Base-by-base conservation (phyloP, 92 coral and sea anemone species). In the Palythoa caribaeorum region DNA sequence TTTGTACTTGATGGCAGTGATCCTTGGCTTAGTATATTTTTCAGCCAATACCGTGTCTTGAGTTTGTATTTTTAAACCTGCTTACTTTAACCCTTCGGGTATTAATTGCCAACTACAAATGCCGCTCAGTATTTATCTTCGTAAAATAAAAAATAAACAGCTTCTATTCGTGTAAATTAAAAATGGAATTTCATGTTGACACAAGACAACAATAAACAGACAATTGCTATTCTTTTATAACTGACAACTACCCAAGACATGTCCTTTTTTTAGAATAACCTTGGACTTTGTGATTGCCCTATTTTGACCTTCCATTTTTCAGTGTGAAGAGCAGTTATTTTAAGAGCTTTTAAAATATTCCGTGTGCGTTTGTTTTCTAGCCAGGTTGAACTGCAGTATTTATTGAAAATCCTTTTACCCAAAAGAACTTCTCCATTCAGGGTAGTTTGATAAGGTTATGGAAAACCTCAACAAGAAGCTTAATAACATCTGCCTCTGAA, bases 271-370 rank as follows among this genome's bases (percentile, higher is more conserved):
- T 14, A 48, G 5, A 17, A 40, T 40, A 47, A 75, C 57, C 62
- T 76, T 51, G 60, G 80, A 76, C 59, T 76, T 51, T 3, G 80
- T 76, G 63, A 17, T 76, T 38, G 4, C 21, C 38, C 63, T 76
- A 40, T 40, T 44, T 73, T 44, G 77, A 73, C 77, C 77, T 71
- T 71, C 76, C 76, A 39, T 38, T 71, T 12, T 71, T 57, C 12
- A 57, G n/a, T 8, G 1, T 6, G 2, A 57, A 57, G 16, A 3
- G 63, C 50, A 57, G 63, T 16, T 57, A 57, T 8, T 57, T 57
- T 12, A 9, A 57, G 9, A 68, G 12, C 38, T 19, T 68, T 5
- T 44, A 44, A 1, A 44, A 44, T 3, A 44, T 44, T 44, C 50
- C 50, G 0, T 44, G 4, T 44, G 50, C 50, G 50, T 44, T 44